Conservation (phyloP, 2,113 vertebrate genomes). For the Indicator indicator region DNA sequence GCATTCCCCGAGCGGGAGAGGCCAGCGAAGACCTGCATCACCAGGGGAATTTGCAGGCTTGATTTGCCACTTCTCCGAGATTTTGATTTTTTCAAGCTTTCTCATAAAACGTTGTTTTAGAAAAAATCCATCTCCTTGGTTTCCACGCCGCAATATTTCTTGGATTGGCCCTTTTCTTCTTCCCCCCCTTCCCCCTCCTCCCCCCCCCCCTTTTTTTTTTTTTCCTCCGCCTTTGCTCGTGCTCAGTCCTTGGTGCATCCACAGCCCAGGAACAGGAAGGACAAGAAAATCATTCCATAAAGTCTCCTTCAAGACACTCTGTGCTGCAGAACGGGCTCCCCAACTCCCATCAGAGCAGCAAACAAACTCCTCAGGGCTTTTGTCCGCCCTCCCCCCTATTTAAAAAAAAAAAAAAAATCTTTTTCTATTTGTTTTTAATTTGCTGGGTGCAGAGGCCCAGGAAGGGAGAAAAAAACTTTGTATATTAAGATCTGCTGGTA, state of each 20-base stretch:
- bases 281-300: conserved; percentile 55
- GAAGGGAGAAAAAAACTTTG: conserved; percentile 67
- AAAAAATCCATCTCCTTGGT: conserved; percentile 19
- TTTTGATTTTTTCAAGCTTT: conserved; percentile 46
- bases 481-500: conserved; percentile 1
- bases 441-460: neutral
- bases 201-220: neutral
- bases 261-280: conserved; percentile 62
- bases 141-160: conserved; percentile 52
- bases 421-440: neutral
- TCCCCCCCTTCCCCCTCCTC: neutral
- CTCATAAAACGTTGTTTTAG: neutral
- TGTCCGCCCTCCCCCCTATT: neutral
- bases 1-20: conserved; percentile 1
- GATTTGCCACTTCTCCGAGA: conserved; percentile 16
- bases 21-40: conserved; percentile 54
- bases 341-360: conserved; percentile 11
- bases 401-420: too few species aligned
- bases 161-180: conserved; percentile 7
- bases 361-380: conserved; percentile 47
- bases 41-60: conserved; percentile 65
- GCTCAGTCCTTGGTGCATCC: conserved; percentile 49
- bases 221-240: conserved; percentile 37
- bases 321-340: conserved; percentile 46
- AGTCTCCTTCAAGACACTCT: conserved; percentile 52